Evolutionary conservation across 2,888 invertebrate species (phyloP), one percentile per base, ranked within the genome.

Genomic region (Dascillus cervinus): DNA sequence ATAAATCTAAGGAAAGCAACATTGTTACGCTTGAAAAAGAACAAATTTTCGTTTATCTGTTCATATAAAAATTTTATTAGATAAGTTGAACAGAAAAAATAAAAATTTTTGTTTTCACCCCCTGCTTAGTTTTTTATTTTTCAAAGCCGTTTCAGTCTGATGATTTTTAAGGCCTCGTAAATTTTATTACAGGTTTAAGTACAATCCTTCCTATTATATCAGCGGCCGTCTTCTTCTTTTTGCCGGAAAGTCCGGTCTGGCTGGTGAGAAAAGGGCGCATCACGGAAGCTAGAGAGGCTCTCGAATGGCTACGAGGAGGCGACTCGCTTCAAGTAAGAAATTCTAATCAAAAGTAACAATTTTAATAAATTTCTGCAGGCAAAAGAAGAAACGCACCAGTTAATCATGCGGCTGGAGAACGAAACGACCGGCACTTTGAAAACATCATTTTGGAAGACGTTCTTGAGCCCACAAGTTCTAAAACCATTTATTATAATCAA

Each of bases 161-260:
- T n/a, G n/a, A n/a, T n/a, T n/a, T n/a, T n/a, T n/a, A n/a, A n/a
- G n/a, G n/a, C n/a, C n/a, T n/a, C n/a, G n/a, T n/a, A n/a, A n/a
- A n/a, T n/a, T n/a, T n/a, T n/a, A n/a, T 79, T 39, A 76, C 79
- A 12, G 76, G 75, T 12, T 69, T 71, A 12, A 61, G 60, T 43
- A 53, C 68, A 3, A 60, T 75, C 25, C 57, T 83, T 26, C 84
- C 85, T 0, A 50, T 68, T 0, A 41, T 77, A 13, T 72, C 80
- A 0, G 67, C 77, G 21, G 34, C 75, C 1, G 72, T 76, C n/a
- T 66, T 84, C 30, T 71, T 66, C 33, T 66, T 77, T 38, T 72
- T 82, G 17, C 83, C 83, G 0, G 85, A 86, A 57, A 82, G 80
- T 47, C 85, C 85, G 1, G 76, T 75, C 1, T 85, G 83, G 84